Percentiles rank a stretch among this genome's conserved stretches.
These are phyloP conservation scores for Procavia capensis DNA, from an alignment of 2,113 vertebrate species.

Conservation along the genomic window DNA sequence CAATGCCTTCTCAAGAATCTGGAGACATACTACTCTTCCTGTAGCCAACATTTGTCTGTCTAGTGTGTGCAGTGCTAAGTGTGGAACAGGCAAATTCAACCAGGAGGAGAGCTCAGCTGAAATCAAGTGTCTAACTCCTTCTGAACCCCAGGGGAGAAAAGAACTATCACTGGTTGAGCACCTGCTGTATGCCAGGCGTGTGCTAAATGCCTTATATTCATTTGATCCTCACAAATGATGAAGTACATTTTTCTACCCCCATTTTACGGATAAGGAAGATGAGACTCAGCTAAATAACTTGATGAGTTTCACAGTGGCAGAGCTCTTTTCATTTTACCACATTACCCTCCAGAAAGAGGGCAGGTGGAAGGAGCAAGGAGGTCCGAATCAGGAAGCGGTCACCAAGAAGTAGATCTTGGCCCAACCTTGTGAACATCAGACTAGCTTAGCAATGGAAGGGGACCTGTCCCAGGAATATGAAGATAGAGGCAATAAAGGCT, in stretches of 20 bases:
- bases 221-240: neutral
- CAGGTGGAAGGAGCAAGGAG: neutral
- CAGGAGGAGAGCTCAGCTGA: neutral
- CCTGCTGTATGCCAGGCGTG: neutral
- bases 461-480: neutral
- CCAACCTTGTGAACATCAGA: neutral
- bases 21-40: accelerated
- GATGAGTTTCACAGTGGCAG: neutral
- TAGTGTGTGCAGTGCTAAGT: no score
- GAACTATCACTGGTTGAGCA: neutral
- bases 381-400: neutral
- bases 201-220: neutral
- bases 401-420: neutral
- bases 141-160: neutral
- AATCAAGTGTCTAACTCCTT: neutral
- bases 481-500: neutral
- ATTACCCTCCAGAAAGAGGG: neutral
- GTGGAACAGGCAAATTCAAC: neutral
- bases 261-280: neutral
- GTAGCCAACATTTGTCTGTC: no score
- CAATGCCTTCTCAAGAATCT: neutral
- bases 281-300: neutral
- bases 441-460: neutral
- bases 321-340: neutral
- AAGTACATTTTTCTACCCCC: neutral